A percentile compares a stretch with the other conserved stretches of the same genome.
phyloP scores from a whole-genome alignment of 2,888 invertebrate genomes.

The Drosophila dives region DNA sequence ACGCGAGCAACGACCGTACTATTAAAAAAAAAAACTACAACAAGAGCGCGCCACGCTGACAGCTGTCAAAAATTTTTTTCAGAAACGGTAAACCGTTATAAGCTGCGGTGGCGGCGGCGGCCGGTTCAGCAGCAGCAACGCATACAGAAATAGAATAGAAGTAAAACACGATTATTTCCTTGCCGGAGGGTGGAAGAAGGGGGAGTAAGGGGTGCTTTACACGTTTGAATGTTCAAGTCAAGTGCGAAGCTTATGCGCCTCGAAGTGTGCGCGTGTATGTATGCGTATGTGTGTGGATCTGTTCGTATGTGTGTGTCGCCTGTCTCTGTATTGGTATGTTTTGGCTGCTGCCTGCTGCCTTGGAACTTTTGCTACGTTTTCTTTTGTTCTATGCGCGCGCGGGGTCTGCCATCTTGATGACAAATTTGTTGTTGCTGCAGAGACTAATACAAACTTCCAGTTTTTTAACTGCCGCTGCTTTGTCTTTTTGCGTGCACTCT shows the following conservation, averaged over 20 bases:
- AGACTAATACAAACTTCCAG: slow-evolving; percentile 61
- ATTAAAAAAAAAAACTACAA: slow-evolving; percentile 21
- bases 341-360: slow-evolving; percentile 34
- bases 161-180: slow-evolving; percentile 63
- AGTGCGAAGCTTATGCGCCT: slow-evolving; percentile 74
- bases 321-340: slow-evolving; percentile 50
- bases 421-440: slow-evolving; percentile 56
- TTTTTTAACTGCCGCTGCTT: slow-evolving; percentile 42
- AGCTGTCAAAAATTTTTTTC: slow-evolving; percentile 71
- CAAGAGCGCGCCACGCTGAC: slow-evolving; percentile 46
- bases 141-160: slow-evolving; percentile 46
- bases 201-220: slow-evolving; percentile 18
- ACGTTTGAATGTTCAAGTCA: slow-evolving; percentile 79
- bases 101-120: slow-evolving; percentile 31
- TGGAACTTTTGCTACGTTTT: slow-evolving; percentile 51
- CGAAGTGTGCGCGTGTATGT: slow-evolving; percentile 68
- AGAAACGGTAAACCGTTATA: slow-evolving; percentile 47
- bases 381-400: slow-evolving; percentile 63
- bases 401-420: slow-evolving; percentile 61
- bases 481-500: slow-evolving; percentile 47
- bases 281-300: slow-evolving; percentile 24
- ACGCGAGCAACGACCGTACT: slow-evolving; percentile 43
- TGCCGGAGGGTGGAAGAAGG: slow-evolving; percentile 10
- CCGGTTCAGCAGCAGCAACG: slow-evolving; percentile 38
- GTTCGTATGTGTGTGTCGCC: slow-evolving; percentile 11